Evolutionary conservation across 2,113 vertebrate genomes (phyloP), one percentile per base, ranked within the genome.

Genomic region (Neotragus moschatus): DNA sequence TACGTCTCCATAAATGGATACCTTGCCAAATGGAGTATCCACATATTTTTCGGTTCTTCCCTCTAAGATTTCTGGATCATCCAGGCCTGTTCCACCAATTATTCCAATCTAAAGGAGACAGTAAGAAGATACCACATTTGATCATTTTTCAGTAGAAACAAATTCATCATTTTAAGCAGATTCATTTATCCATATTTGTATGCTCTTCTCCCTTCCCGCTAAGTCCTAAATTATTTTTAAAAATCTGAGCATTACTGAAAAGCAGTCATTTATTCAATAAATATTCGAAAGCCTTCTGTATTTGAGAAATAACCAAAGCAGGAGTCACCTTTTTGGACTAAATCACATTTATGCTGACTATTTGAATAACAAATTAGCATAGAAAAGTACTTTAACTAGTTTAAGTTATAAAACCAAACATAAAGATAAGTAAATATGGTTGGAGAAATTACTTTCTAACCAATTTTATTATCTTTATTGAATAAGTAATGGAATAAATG

Each of bases 21-120:
- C 99, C 99, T 99, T 99, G 98, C 99, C 99, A 97, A 99, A 99
- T 0, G 99, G 99, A 4, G 99, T 99, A 95, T 99, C 99, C 39
- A 99, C 99, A 55, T 99, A 99, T 87, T 99, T 99, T 98, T 99
- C 99, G 10, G 98, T 99, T 98, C 99, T 99, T 98, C 99, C 99
- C 98, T 99, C 99, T 97, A 99, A 98, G 96, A 99, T 99, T 97
- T 99, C 99, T 0, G 99, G 99, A 98, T 99, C 99, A 98, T 99
- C 99, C 89, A 99, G 98, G 56, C 99, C 99, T 56, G 99, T 99
- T 91, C 99, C 99, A 96, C 99, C 99, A 60, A 99, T 99, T 97
- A 99, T 99, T 97, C 99, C 99, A 93, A 99, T 99, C 99, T 99
- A 97, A 5, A 95, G 82, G 96, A 96, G 75, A 95, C 93, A 98